These are phyloP conservation scores for Mixornis gularis DNA, from an alignment of 2,113 vertebrate genomes.

Conservation along the genomic window DNA sequence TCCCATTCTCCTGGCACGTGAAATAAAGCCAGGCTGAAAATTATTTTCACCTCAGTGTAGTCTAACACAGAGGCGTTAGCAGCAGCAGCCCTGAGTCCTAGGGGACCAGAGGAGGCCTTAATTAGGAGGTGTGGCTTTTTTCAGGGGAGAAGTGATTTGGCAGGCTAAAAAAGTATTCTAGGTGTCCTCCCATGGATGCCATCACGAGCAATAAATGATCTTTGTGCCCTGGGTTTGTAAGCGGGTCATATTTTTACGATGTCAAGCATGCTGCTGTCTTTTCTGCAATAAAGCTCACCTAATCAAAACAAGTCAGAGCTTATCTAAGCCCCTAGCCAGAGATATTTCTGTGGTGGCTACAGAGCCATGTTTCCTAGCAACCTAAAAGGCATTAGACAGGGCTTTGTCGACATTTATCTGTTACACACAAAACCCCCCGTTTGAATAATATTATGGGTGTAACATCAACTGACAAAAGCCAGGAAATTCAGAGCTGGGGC, in stretches of 20 bases:
- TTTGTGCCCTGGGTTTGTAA: not conserved
- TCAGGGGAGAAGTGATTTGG: not conserved
- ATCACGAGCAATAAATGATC: not conserved
- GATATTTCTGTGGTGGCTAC: conserved; percentile 62
- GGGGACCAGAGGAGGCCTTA: not conserved
- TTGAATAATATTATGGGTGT: conserved; percentile 44
- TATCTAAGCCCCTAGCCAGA: conserved; percentile 48
- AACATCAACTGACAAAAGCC: conserved; percentile 18
- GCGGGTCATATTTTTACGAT: not conserved
- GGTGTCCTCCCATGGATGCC: not conserved
- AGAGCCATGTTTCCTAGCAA: conserved; percentile 71
- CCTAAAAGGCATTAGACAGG: conserved; percentile 48
- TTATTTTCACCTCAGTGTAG: not conserved
- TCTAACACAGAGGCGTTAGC: not conserved
- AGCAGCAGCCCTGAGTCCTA: not conserved
- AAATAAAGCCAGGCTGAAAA: not conserved
- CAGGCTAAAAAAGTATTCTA: not conserved
- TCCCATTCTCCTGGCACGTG: not conserved
- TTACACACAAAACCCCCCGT: conserved; percentile 1
- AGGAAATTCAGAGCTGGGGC: conserved; percentile 39
- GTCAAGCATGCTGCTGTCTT: conserved; percentile 20
- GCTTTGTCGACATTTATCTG: conserved; percentile 52
- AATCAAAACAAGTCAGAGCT: conserved; percentile 59
- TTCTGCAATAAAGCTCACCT: conserved; percentile 42
- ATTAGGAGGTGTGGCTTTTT: conserved; percentile 14